Percentiles rank a stretch among this genome's conserved stretches.
Conservation (phyloP, 2,797 vertebrate species). For the Euthynnus affinis region DNA sequence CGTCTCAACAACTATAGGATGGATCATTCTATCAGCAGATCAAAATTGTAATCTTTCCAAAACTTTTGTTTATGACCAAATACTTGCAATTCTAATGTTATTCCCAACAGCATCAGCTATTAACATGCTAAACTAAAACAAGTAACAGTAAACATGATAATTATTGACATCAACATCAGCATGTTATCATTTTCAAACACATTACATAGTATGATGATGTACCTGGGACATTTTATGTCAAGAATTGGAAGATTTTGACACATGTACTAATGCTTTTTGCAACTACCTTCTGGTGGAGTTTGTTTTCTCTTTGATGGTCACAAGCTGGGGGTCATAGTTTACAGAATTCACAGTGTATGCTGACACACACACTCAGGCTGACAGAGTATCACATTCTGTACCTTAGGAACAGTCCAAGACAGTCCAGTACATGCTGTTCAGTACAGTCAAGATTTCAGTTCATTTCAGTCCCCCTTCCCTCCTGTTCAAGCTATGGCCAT, state of each 20-base stretch:
- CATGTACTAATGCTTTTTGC: not conserved
- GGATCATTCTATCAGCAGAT: no score
- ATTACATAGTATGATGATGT: not conserved
- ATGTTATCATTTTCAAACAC: no score
- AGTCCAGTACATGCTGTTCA: not conserved
- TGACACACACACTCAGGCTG: slow-evolving; percentile 6
- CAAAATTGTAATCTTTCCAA: no score
- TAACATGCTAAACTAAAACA: no score
- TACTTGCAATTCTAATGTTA: no score
- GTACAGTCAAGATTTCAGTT: not conserved
- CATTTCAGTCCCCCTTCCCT: slow-evolving; percentile 10
- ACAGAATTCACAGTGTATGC: not conserved
- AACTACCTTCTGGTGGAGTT: not conserved
- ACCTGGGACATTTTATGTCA: not conserved
- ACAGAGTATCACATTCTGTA: not conserved
- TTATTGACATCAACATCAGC: no score
- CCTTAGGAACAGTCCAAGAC: not conserved
- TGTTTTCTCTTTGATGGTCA: not conserved
- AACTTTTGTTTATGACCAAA: no score
- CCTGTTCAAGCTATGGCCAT: slow-evolving; percentile 12
- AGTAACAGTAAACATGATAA: no score
- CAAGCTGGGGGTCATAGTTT: not conserved
- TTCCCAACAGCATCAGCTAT: no score
- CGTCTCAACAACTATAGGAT: no score
- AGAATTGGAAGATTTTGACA: not conserved